phyloP scores from a whole-genome alignment of 2,888 invertebrate species.

The Pristionchus japonicus region DNA sequence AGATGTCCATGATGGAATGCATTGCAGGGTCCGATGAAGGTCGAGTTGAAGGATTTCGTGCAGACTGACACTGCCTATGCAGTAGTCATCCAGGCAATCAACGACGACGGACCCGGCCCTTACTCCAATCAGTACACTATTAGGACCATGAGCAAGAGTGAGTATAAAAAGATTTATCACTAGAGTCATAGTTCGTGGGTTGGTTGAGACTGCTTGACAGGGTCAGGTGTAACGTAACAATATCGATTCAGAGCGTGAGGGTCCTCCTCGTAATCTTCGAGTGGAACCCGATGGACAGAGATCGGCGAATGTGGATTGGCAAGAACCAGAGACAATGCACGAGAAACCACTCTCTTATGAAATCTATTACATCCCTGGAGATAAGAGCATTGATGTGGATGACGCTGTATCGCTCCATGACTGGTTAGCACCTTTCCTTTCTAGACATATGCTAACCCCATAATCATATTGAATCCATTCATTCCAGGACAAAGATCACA shows the following conservation, averaged over 20 bases:
- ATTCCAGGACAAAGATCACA: conserved; percentile 63
- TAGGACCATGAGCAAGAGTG: conserved; percentile 70
- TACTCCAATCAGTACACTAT: conserved; percentile 73
- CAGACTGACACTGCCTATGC: conserved; percentile 73
- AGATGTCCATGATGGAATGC: conserved; percentile 41
- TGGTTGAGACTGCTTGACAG: neutral
- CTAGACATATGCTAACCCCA: neutral
- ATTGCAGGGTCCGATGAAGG: conserved; percentile 51
- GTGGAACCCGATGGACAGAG: conserved; percentile 72
- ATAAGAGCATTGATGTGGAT: conserved; percentile 72
- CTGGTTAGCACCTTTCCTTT: no score
- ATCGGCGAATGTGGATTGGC: conserved; percentile 70
- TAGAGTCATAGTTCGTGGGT: neutral
- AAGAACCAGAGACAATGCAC: conserved; percentile 59
- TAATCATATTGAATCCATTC: no score
- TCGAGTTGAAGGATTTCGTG: conserved; percentile 68
- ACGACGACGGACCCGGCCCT: conserved; percentile 73
- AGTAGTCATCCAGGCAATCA: conserved; percentile 73
- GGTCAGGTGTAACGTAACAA: no score
- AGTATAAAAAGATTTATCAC: neutral
- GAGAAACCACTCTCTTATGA: conserved; percentile 70
- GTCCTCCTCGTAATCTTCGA: conserved; percentile 69
- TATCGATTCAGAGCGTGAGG: conserved; percentile 71
- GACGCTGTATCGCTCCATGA: conserved; percentile 64
- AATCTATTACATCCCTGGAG: conserved; percentile 71